Evolutionary conservation across 2,113 vertebrate genomes (phyloP).

Genomic region (Merops nubicus): DNA sequence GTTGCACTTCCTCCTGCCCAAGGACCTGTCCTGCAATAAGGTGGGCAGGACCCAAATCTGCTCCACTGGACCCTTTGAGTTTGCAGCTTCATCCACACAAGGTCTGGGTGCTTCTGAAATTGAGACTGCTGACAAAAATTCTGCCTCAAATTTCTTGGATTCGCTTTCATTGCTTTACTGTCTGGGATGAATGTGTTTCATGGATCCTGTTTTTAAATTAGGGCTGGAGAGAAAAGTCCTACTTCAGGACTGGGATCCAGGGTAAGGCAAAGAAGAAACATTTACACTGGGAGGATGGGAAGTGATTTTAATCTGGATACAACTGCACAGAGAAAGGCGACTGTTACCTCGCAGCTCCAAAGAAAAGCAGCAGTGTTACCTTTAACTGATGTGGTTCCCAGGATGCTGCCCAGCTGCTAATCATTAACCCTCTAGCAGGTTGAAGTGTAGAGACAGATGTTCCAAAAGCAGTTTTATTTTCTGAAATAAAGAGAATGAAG

Average conservation of each 20-base stretch:
- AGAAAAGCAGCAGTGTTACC: neutral
- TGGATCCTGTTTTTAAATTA: neutral
- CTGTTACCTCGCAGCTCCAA: neutral
- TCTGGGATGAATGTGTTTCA: neutral
- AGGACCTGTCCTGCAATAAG: neutral
- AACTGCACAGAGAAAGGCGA: neutral
- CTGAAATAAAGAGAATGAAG: constrained; percentile 48
- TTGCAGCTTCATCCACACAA: neutral
- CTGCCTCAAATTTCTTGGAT: neutral
- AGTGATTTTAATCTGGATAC: neutral
- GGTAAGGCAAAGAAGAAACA: neutral
- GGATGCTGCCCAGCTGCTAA: constrained; percentile 54
- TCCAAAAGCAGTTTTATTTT: constrained; percentile 44
- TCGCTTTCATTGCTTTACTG: neutral
- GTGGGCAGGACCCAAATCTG: neutral
- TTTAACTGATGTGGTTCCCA: constrained; percentile 21
- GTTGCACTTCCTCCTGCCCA: neutral
- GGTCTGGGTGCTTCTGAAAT: neutral
- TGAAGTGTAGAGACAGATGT: constrained; percentile 65
- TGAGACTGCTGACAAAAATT: neutral
- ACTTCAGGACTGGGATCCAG: neutral
- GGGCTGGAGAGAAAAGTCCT: neutral
- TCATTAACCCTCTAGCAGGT: constrained; percentile 65
- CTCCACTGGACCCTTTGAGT: neutral
- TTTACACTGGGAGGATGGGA: neutral